Evolutionary conservation across 2,113 vertebrate genomes (phyloP), one percentile per base, ranked within the genome.

Genomic region (Stercorarius parasiticus): DNA sequence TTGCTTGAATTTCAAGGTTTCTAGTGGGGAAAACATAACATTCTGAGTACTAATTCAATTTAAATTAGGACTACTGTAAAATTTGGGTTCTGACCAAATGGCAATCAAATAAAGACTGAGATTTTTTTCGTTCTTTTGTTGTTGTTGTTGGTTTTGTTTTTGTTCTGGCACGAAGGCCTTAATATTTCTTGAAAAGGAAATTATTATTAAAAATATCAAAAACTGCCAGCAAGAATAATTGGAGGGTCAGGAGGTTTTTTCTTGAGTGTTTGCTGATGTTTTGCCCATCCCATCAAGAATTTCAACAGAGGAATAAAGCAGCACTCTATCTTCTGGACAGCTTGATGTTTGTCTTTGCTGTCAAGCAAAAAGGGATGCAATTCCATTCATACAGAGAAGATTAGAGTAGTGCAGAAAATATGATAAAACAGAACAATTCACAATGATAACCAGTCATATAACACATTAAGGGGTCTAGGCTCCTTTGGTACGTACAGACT

Each of bases 321-420:
- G 87, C 58, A 96, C 86, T 97, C 38, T 72, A 3, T 96, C 96
- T 98, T 97, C 84, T 95, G 74, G 94, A 97, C 92, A 97, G 96
- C 52, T 94, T 95, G 86, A 89, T 95, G 96, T 96, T 97, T 96
- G 92, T 96, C 95, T 98, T 97, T 96, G 84, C 95, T 97, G 84
- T 96, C 94, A 97, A 95, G 94, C 45, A 91, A 93, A 97, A 96
- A 86, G 30, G 34, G 62, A 88, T 94, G 72, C 43, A 78, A 91
- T 94, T 92, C 87, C 69, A 94, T 74, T 97, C 80, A 97, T 86
- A 92, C 64, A 20, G 20, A 97, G 84, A 95, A 94, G 73, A 96
- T 96, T 62, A 97, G 80, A 97, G 96, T 91, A 90, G 91, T 82
- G 62, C 66, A 88, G 22, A 74, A 97, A 97, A 97, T 94, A 93